A percentile compares a stretch with the other conserved stretches of the same genome.
These are phyloP conservation scores for Petrophora chlorosata DNA, from an alignment of 2,888 invertebrate species.

Conservation along the genomic window DNA sequence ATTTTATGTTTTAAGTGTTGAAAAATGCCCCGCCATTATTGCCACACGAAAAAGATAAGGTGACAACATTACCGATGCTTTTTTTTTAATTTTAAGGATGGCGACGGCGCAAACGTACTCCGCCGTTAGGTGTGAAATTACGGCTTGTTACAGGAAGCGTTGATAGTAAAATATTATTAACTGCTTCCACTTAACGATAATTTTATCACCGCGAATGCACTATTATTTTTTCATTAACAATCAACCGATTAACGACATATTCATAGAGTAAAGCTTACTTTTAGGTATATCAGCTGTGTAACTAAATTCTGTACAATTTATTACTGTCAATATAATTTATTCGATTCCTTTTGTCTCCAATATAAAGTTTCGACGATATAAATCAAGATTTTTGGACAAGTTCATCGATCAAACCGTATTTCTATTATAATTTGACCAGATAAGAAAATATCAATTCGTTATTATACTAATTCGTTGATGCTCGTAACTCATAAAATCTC, in stretches of 20 bases:
- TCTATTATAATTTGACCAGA: conserved; percentile 27
- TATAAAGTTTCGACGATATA: conserved; percentile 13
- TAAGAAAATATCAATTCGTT: conserved; percentile 30
- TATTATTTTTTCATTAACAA: conserved; percentile 49
- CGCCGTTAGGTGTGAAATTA: conserved; percentile 52
- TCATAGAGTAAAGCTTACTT: conserved; percentile 25
- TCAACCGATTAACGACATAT: conserved; percentile 28
- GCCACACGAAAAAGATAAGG: conserved; percentile 61
- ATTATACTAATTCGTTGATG: conserved; percentile 33
- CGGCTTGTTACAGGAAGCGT: conserved; percentile 48
- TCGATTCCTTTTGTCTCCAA: conserved; percentile 21
- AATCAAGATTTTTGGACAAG: conserved; percentile 31
- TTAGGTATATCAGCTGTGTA: conserved; percentile 15
- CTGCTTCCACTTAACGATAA: conserved; percentile 52
- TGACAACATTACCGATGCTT: conserved; percentile 48
- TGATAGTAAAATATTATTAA: conserved; percentile 63
- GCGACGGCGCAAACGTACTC: conserved; percentile 50
- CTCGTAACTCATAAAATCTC: conserved; percentile 38
- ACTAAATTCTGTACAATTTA: conserved; percentile 24
- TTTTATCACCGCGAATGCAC: conserved; percentile 45
- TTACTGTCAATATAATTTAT: conserved; percentile 29
- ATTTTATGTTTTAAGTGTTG: conserved; percentile 73
- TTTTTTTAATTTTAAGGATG: conserved; percentile 58
- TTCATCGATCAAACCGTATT: conserved; percentile 30
- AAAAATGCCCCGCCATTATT: conserved; percentile 65